A percentile compares a stretch with the other conserved stretches of the same genome.
These are phyloP conservation scores for Coenonympha glycerion DNA, from an alignment of 2,888 invertebrate species.

Conservation along the genomic window DNA sequence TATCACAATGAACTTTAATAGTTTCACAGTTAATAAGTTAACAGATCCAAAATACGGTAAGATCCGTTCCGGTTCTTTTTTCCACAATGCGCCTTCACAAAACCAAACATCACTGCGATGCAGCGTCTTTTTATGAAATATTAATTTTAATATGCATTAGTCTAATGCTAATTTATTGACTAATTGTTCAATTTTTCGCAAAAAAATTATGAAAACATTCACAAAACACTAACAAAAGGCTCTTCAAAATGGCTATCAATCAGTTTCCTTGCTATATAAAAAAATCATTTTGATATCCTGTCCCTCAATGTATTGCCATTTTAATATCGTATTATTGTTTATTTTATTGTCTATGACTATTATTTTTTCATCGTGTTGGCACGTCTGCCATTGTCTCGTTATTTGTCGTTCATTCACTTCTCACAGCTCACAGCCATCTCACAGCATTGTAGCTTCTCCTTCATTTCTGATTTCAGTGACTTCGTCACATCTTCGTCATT, in stretches of 20 bases:
- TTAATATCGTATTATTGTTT: constrained; percentile 33
- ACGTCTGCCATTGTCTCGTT: not conserved
- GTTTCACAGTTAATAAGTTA: constrained; percentile 39
- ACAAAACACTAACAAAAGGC: constrained; percentile 77
- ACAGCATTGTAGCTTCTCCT: no score
- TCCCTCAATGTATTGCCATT: constrained; percentile 69
- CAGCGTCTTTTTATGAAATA: constrained; percentile 36
- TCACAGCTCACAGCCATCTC: no score
- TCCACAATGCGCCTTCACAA: constrained; percentile 57
- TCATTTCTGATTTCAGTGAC: no score
- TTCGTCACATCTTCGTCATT: no score
- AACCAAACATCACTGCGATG: constrained; percentile 54
- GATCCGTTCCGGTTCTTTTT: constrained; percentile 68
- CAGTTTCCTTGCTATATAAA: constrained; percentile 63
- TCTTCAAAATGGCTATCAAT: constrained; percentile 77
- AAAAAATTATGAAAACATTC: constrained; percentile 72
- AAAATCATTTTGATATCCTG: constrained; percentile 69
- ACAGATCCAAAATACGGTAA: constrained; percentile 49
- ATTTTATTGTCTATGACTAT: constrained; percentile 44
- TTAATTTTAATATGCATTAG: constrained; percentile 28
- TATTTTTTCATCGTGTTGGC: not conserved
- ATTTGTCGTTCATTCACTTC: not conserved
- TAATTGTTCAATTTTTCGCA: constrained; percentile 50
- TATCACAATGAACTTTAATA: constrained; percentile 35
- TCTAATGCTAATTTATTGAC: constrained; percentile 28